Evolutionary conservation across 37 sponge, comb jelly and placozoan genomes (phyloP).

Genomic region (Beroe ovata): DNA sequence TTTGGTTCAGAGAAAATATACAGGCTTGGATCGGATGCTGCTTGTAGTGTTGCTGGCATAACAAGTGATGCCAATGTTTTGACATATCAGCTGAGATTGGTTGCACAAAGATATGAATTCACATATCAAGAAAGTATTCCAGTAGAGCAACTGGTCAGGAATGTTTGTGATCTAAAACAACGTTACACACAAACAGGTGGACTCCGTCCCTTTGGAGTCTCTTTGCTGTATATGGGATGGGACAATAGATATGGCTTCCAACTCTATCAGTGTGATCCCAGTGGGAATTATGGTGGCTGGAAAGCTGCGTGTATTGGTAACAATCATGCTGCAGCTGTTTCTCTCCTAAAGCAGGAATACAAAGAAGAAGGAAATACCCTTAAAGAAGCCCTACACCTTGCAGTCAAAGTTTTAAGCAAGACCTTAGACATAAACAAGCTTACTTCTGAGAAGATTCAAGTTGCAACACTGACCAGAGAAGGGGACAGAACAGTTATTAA

Average conservation of each 20-base stretch:
- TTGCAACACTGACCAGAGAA: conserved; percentile 84
- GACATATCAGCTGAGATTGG: conserved; percentile 76
- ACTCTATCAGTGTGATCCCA: conserved; percentile 96
- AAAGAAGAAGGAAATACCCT: conserved; percentile 79
- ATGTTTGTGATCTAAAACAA: conserved; percentile 92
- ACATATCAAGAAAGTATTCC: conserved; percentile 92
- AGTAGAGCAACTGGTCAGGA: conserved; percentile 92
- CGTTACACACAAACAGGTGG: conserved; percentile 97
- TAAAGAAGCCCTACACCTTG: conserved; percentile 86
- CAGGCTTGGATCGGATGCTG: conserved; percentile 78
- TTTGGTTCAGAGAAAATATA: conserved; percentile 96
- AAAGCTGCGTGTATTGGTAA: conserved; percentile 98
- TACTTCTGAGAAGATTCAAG: conserved; percentile 86
- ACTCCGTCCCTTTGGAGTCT: conserved; percentile 93
- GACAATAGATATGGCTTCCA: conserved; percentile 92
- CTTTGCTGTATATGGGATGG: conserved; percentile 99
- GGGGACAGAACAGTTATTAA: conserved; percentile 75
- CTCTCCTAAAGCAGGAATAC: conserved; percentile 96
- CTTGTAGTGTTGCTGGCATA: conserved; percentile 99
- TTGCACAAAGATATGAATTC: conserved; percentile 84
- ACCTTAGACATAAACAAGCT: conserved; percentile 93
- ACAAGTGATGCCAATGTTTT: conserved; percentile 97
- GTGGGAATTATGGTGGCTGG: conserved; percentile 99
- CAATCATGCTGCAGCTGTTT: conserved; percentile 91
- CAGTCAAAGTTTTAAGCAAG: conserved; percentile 92